Conservation (phyloP, 2,888 invertebrate genomes). For the Drosophila pseudotalamancana region DNA sequence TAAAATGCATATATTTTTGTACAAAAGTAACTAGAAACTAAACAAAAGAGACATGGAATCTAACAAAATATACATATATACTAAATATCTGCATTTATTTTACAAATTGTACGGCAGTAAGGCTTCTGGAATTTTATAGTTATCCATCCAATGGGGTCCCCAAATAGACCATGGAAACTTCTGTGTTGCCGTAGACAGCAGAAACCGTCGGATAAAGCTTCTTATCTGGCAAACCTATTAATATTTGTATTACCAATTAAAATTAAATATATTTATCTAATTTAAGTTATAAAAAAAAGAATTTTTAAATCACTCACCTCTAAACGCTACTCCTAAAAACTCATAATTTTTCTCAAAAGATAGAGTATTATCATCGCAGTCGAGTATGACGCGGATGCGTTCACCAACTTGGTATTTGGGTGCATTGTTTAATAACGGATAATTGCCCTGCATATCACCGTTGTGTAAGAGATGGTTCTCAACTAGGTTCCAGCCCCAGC, state of each 20-base stretch:
- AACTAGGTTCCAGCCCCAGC: slow-evolving; percentile 99
- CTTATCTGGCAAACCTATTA: slow-evolving; percentile 92
- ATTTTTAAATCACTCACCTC: slow-evolving; percentile 86
- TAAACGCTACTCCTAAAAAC: slow-evolving; percentile 98
- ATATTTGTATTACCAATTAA: background rate
- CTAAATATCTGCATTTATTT: slow-evolving; percentile 38
- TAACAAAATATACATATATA: slow-evolving; percentile 32
- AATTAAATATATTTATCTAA: no score
- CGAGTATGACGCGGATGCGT: slow-evolving; percentile 97
- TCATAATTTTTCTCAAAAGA: slow-evolving; percentile 99
- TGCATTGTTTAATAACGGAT: slow-evolving; percentile 96
- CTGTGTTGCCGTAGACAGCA: slow-evolving; percentile 99
- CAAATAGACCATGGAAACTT: slow-evolving; percentile 99
- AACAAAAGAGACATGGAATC: slow-evolving; percentile 34
- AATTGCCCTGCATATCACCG: slow-evolving; percentile 97
- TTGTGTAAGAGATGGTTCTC: slow-evolving; percentile 98
- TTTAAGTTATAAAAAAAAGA: background rate
- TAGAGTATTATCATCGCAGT: slow-evolving; percentile 98
- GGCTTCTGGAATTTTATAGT: slow-evolving; percentile 75
- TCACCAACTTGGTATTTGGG: slow-evolving; percentile 99
- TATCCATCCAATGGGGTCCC: slow-evolving; percentile 98
- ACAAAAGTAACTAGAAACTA: slow-evolving; percentile 59
- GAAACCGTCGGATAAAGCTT: slow-evolving; percentile 97
- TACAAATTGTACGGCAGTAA: slow-evolving; percentile 69
- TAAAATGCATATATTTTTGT: slow-evolving; percentile 60